These are phyloP conservation scores for Latrodectus elegans DNA, from an alignment of 2,888 invertebrate species.

Conservation along the genomic window DNA sequence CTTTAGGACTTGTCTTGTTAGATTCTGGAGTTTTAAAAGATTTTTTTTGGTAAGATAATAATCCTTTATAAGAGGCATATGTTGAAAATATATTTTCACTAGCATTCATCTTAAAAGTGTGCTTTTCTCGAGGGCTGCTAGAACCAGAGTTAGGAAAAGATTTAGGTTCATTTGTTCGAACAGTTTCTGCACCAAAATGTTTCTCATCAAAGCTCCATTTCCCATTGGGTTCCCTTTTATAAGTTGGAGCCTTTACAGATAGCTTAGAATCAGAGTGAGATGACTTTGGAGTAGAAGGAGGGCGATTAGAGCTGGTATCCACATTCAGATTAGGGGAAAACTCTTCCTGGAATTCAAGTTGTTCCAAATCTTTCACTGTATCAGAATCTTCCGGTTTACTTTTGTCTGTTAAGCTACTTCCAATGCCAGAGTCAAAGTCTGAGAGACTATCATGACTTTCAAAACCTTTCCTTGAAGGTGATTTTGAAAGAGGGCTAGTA, in stretches of 20 bases:
- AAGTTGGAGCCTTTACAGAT: conserved; percentile 49
- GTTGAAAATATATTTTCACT: conserved; percentile 64
- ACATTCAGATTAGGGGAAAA: conserved; percentile 35
- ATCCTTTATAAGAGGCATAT: conserved; percentile 65
- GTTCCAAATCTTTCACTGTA: conserved; percentile 66
- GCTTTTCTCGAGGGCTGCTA: conserved; percentile 53
- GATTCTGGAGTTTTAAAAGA: conserved; percentile 45
- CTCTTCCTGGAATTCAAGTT: conserved; percentile 57
- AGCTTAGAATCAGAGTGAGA: conserved; percentile 20
- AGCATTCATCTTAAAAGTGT: conserved; percentile 63
- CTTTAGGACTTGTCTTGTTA: conserved; percentile 21
- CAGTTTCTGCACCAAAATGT: conserved; percentile 45
- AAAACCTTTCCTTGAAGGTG: conserved; percentile 50
- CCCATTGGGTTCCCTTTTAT: conserved; percentile 61
- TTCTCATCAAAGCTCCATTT: conserved; percentile 67
- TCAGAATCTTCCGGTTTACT: conserved; percentile 66
- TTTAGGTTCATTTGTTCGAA: conserved; percentile 21
- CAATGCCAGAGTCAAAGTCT: conserved; percentile 65
- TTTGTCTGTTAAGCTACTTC: conserved; percentile 63
- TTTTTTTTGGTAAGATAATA: conserved; percentile 63
- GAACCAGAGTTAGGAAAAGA: conserved; percentile 15
- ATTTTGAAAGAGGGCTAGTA: conserved; percentile 54
- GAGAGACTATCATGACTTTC: conserved; percentile 56
- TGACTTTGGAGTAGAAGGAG: conserved; percentile 45
- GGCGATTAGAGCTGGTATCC: background rate